Evolutionary conservation across 2,797 vertebrate species (phyloP).

Genomic region (Lagorchestes hirsutus): DNA sequence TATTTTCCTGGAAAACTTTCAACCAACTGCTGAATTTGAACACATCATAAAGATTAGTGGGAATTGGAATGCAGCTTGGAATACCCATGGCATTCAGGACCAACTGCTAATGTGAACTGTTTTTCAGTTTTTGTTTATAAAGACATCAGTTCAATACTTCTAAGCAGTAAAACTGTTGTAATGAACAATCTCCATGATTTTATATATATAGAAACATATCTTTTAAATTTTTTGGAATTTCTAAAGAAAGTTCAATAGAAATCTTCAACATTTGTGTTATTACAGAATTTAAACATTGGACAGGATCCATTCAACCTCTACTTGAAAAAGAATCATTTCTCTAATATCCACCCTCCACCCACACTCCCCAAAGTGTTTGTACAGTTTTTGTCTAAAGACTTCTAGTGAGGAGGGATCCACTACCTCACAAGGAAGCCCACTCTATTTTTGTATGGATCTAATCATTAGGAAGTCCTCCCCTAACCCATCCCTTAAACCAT

Average conservation of each 20-base stretch:
- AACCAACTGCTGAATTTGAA: slow-evolving; percentile 17
- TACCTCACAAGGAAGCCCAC: background rate
- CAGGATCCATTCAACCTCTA: background rate
- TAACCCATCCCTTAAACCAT: background rate
- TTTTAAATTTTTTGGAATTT: background rate
- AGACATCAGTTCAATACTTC: background rate
- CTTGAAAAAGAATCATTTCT: background rate
- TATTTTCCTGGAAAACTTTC: slow-evolving; percentile 44
- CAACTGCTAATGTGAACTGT: background rate
- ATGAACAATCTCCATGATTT: background rate
- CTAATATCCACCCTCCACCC: background rate
- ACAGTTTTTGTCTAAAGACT: background rate
- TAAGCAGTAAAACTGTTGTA: background rate
- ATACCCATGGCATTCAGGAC: background rate
- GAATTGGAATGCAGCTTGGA: background rate
- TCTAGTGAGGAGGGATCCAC: background rate
- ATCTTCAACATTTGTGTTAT: background rate
- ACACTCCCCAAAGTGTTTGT: background rate
- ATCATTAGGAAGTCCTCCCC: background rate
- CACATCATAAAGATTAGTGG: background rate
- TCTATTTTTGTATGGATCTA: background rate
- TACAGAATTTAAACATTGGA: background rate
- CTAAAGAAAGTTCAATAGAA: background rate
- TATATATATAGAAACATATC: background rate
- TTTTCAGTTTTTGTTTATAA: slow-evolving; percentile 28